Evolutionary conservation across 2,797 vertebrate genomes (phyloP).

Genomic region (Alca torda): DNA sequence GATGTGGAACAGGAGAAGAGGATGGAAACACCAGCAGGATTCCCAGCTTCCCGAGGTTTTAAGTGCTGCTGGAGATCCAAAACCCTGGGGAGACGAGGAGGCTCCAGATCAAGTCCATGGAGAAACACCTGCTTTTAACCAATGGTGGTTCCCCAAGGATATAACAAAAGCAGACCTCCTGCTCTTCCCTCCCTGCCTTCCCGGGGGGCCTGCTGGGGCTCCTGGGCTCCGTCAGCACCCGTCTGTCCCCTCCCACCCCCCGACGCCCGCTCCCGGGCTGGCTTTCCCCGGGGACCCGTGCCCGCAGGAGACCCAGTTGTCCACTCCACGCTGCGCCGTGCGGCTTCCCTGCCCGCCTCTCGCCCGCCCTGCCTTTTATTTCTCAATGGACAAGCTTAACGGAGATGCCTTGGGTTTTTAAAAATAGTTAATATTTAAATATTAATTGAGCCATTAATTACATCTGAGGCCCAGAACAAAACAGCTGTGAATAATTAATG

Average conservation of each 20-base stretch:
- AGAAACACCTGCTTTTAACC: not conserved
- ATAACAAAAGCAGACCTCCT: not conserved
- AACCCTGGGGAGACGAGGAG: not conserved
- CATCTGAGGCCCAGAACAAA: conserved; percentile 89
- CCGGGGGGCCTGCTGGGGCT: not conserved
- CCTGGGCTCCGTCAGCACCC: fast-evolving
- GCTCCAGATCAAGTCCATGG: fast-evolving
- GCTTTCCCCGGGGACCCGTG: fast-evolving
- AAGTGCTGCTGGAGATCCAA: not conserved
- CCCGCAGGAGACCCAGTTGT: fast-evolving
- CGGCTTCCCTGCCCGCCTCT: not conserved
- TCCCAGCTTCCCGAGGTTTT: not conserved
- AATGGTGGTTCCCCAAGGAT: fast-evolving
- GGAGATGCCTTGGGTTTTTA: conserved; percentile 82
- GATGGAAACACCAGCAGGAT: not conserved
- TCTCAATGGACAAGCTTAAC: conserved; percentile 59
- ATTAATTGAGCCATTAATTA: conserved; percentile 97
- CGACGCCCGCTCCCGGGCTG: not conserved
- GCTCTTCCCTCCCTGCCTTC: not conserved
- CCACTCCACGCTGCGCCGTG: fast-evolving
- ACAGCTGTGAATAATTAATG: conserved; percentile 90
- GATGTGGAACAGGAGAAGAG: not conserved
- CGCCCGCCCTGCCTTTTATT: not conserved
- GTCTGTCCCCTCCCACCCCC: not conserved
- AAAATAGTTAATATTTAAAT: conserved; percentile 94